These are phyloP conservation scores for Pteria penguin DNA, from an alignment of 2,888 invertebrate species.

Conservation along the genomic window DNA sequence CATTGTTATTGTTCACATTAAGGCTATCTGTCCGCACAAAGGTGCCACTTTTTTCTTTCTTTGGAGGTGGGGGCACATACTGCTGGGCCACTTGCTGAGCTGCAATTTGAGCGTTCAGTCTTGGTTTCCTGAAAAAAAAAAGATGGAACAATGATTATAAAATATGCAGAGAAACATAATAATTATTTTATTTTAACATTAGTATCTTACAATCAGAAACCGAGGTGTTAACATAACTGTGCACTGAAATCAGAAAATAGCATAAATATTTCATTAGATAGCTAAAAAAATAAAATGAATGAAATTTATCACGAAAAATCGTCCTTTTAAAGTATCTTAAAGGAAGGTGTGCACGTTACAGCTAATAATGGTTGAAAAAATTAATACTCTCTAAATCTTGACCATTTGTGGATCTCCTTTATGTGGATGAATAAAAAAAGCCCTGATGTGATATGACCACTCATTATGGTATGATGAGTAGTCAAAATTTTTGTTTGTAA, in stretches of 20 bases:
- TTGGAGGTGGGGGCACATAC: slow-evolving; percentile 80
- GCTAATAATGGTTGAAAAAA: too few species aligned
- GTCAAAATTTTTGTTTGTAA: too few species aligned
- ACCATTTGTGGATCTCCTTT: too few species aligned
- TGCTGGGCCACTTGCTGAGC: slow-evolving; percentile 95
- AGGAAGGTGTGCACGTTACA: too few species aligned
- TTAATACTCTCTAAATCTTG: too few species aligned
- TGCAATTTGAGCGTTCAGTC: slow-evolving; percentile 96
- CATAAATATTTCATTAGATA: neutral
- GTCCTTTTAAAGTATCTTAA: too few species aligned
- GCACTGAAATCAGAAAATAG: neutral
- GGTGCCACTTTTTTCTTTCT: slow-evolving; percentile 54
- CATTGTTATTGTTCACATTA: slow-evolving; percentile 2
- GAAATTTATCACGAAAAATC: too few species aligned
- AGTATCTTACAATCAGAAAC: neutral
- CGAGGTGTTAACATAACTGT: neutral
- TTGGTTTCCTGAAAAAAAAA: slow-evolving; percentile 88
- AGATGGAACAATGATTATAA: neutral
- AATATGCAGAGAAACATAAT: neutral
- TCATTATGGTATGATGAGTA: too few species aligned
- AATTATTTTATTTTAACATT: too few species aligned
- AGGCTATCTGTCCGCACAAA: neutral
- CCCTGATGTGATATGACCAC: too few species aligned
- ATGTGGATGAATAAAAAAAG: too few species aligned
- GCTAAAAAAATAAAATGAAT: neutral